Conservation (phyloP, 2,888 invertebrate species). For the Aelia acuminata region DNA sequence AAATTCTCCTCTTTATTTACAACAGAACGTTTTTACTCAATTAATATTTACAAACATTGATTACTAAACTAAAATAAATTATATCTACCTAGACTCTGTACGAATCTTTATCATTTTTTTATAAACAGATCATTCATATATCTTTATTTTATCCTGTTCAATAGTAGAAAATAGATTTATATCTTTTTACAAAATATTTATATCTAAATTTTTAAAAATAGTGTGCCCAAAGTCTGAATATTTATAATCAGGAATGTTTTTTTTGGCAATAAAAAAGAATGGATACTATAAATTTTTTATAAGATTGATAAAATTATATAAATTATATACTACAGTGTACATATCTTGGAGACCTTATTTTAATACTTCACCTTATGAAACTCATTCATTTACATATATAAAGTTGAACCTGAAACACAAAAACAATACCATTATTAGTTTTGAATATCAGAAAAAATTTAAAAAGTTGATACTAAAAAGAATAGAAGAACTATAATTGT, state of each 20-base stretch:
- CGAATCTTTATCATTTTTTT: background rate
- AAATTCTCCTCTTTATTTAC: background rate
- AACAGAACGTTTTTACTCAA: slow-evolving; percentile 1
- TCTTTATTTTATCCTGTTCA: background rate
- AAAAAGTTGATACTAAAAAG: background rate
- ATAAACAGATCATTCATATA: background rate
- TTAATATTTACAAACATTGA: background rate
- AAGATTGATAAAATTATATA: background rate
- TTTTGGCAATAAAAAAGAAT: background rate
- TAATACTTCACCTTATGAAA: background rate
- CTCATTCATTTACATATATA: slow-evolving; percentile 70
- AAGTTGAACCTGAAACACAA: slow-evolving; percentile 75
- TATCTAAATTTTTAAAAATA: slow-evolving; percentile 4
- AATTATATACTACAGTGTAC: background rate
- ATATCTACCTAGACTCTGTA: background rate
- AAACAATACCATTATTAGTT: background rate
- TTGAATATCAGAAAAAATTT: background rate
- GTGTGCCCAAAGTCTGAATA: background rate
- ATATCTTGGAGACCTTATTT: background rate
- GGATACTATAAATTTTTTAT: background rate
- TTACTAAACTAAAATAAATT: slow-evolving; percentile 26
- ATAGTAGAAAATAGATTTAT: background rate
- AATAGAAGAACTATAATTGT: background rate
- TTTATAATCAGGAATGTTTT: slow-evolving; percentile 1
- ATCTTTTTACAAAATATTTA: slow-evolving; percentile 18